phyloP scores from a whole-genome alignment of 2,888 invertebrate genomes.

The Cheiracanthium punctorium region DNA sequence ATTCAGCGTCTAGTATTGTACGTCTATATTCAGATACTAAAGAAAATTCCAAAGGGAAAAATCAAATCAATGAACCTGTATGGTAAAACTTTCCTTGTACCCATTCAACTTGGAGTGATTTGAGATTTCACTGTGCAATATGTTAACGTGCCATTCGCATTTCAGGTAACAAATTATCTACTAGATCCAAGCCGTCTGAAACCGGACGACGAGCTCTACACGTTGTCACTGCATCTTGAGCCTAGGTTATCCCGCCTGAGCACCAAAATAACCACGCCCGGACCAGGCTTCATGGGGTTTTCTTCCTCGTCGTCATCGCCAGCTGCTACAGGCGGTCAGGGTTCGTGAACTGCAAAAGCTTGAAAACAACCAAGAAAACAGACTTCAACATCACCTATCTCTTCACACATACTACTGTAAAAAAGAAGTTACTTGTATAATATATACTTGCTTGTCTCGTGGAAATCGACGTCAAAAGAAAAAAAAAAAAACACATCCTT shows the following conservation, averaged over 20 bases:
- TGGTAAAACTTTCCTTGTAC: no score
- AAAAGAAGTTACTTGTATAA: neutral
- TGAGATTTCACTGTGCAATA: no score
- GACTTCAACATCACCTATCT: neutral
- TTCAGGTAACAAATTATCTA: conserved; percentile 83
- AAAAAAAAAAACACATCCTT: neutral
- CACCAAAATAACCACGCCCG: conserved; percentile 67
- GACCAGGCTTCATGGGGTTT: conserved; percentile 59
- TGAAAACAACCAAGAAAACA: neutral
- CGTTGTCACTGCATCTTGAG: conserved; percentile 88
- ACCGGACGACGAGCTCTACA: conserved; percentile 88
- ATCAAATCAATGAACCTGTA: no score
- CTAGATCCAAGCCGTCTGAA: conserved; percentile 84
- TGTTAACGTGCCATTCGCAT: conserved; percentile 9
- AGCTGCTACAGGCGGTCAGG: conserved; percentile 42
- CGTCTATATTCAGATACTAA: no score
- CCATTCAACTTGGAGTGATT: no score
- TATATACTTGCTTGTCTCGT: neutral
- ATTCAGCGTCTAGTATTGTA: no score
- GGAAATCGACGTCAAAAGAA: neutral
- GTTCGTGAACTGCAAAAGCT: conserved; percentile 37
- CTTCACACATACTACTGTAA: neutral
- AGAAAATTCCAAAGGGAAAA: no score
- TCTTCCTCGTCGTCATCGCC: conserved; percentile 41
- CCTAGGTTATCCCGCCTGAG: conserved; percentile 82